phyloP scores from a whole-genome alignment of 2,113 vertebrate species.

The Corythornis cristatus region DNA sequence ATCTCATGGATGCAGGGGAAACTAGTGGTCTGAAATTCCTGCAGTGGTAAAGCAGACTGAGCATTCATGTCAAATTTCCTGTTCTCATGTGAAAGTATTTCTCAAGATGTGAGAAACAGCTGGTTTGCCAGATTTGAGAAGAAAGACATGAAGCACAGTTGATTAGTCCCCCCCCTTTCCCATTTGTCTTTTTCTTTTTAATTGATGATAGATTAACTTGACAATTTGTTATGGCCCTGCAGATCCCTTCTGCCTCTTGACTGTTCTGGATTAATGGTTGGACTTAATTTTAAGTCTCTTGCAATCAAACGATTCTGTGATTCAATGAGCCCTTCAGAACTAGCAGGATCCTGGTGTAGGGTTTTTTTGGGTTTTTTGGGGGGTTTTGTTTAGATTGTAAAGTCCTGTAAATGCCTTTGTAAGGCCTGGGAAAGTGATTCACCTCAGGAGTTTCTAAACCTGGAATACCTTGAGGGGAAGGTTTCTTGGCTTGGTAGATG shows the following conservation, averaged over 20 bases:
- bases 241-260: background rate
- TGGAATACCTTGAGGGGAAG: background rate
- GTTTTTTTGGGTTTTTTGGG: too few species aligned
- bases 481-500: background rate
- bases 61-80: background rate
- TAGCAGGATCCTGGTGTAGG: background rate
- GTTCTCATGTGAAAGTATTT: background rate
- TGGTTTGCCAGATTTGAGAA: background rate
- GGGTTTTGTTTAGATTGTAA: too few species aligned
- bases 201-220: background rate
- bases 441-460: background rate
- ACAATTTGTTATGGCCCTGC: background rate
- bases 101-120: background rate
- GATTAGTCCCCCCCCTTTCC: accelerated
- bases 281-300: background rate
- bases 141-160: background rate
- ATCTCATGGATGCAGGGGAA: background rate
- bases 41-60: background rate
- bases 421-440: background rate
- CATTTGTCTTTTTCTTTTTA: accelerated
- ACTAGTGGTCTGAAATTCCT: background rate
- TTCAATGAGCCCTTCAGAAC: background rate
- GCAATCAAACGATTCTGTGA: background rate
- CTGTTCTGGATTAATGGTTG: background rate
- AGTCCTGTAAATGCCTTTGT: background rate